Evolutionary conservation across 2,113 vertebrate genomes (phyloP).

Genomic region (Lichenostomus cassidix): DNA sequence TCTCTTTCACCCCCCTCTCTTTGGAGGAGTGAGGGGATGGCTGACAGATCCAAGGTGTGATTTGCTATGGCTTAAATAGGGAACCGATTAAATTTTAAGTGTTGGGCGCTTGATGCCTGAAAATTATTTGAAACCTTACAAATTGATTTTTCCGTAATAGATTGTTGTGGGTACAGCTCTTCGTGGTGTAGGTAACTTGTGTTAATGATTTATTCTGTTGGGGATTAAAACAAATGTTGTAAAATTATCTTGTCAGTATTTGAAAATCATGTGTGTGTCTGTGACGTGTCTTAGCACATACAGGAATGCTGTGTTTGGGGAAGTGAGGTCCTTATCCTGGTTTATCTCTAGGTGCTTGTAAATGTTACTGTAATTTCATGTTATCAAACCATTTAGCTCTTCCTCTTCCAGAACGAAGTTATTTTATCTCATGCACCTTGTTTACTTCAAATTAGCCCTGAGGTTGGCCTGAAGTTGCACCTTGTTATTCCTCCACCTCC

Average conservation of each 20-base stretch:
- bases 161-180: neutral
- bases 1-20: neutral
- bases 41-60: neutral
- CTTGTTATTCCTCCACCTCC: conserved; percentile 41
- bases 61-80: neutral
- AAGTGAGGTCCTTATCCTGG: conserved; percentile 48
- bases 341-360: conserved; percentile 40
- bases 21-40: neutral
- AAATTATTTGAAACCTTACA: neutral
- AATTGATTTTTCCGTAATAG: neutral
- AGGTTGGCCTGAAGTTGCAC: conserved; percentile 61
- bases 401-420: conserved; percentile 51
- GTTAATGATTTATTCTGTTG: neutral
- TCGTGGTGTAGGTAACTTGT: neutral
- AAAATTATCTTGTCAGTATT: conserved; percentile 15
- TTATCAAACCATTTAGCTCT: conserved; percentile 50
- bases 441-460: conserved; percentile 66
- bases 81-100: neutral
- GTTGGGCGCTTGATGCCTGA: neutral
- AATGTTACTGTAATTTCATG: conserved; percentile 49
- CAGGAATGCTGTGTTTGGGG: conserved; percentile 50
- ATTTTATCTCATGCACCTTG: conserved; percentile 56
- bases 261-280: conserved; percentile 17
- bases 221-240: neutral
- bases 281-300: conserved; percentile 13